Evolutionary conservation across 2,797 vertebrate species (phyloP).

Genomic region (Cetoscarus ocellatus): DNA sequence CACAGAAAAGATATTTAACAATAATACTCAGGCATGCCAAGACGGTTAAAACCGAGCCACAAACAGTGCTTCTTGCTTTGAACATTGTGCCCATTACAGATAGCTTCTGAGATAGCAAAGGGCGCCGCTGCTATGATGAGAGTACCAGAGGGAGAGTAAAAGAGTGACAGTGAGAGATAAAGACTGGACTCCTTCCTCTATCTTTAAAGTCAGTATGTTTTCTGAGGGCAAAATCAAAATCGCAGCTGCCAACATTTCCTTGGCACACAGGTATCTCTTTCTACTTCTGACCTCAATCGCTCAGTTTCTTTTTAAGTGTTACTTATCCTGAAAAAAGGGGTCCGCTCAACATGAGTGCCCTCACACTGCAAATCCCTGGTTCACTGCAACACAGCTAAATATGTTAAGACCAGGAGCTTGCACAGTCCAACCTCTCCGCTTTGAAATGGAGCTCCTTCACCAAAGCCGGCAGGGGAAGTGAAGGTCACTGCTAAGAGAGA

Average conservation of each 20-base stretch:
- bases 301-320: slow-evolving; percentile 49
- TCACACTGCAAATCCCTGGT: slow-evolving; percentile 38
- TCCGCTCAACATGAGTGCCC: slow-evolving; percentile 35
- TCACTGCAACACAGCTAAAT: slow-evolving; percentile 40
- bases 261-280: slow-evolving; percentile 43
- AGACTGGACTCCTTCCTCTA: slow-evolving; percentile 45
- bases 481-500: slow-evolving; percentile 18
- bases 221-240: slow-evolving; percentile 50
- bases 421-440: slow-evolving; percentile 31
- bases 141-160: slow-evolving; percentile 51
- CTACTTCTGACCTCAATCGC: slow-evolving; percentile 56
- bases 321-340: slow-evolving; percentile 31
- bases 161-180: slow-evolving; percentile 62
- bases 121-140: slow-evolving; percentile 52
- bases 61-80: slow-evolving; percentile 63
- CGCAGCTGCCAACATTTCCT: slow-evolving; percentile 44
- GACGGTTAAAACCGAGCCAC: slow-evolving; percentile 63
- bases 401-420: slow-evolving; percentile 62
- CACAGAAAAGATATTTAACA: slow-evolving; percentile 44
- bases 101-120: slow-evolving; percentile 71
- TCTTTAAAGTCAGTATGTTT: slow-evolving; percentile 51
- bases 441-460: slow-evolving; percentile 39
- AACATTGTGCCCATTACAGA: slow-evolving; percentile 67
- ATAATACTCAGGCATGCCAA: slow-evolving; percentile 36
- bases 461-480: slow-evolving; percentile 34